Base-by-base conservation (phyloP, 2,888 invertebrate species). In the Morpho achilles region DNA sequence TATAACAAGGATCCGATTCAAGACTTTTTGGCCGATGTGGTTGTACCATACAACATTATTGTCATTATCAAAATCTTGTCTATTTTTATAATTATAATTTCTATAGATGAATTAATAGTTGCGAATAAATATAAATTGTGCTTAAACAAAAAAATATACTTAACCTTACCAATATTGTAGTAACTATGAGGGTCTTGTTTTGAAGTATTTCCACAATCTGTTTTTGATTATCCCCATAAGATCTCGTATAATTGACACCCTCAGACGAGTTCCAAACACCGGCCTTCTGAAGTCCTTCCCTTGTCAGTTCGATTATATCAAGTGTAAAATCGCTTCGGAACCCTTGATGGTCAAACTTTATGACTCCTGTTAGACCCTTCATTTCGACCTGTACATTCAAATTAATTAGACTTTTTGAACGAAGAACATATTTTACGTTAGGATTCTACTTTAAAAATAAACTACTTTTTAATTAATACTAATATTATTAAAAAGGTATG, bases 271-370 rank as follows among this genome's bases (percentile, higher is more conserved):
- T 97, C 97, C 97, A 97, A 43, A 93, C 95, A 46, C 97, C 97
- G 61, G 97, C 96, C 83, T 95, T 96, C 74, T 95, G 94, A 55
- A 97, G 88, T 0, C 97, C 97, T 60, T 95, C 94, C 69, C 96
- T 94, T 56, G 94, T 95, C 66, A 98, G 91, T 82, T 98, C 98
- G 65, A 99, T 95, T 69, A 99, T 95, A 79, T 98, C 98, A 69
- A 99, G 91, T 65, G 95, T 94, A 79, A 98, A 98, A 82, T 97
- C 96, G 50, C 96, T 96, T 61, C 99, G 93, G 84, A 97, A 96
- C 56, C 99, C 98, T 88, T 97, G 96, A 84, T 96, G 96, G 87
- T 98, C 97, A 84, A 98, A 98, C 87, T 96, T 96, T 73, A 98
- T 97, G 59, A 95, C 94, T 65, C 98, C 98, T 1, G 97, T 97